Evolutionary conservation across 2,797 vertebrate species (phyloP).

Genomic region (Sarcoramphus papa): DNA sequence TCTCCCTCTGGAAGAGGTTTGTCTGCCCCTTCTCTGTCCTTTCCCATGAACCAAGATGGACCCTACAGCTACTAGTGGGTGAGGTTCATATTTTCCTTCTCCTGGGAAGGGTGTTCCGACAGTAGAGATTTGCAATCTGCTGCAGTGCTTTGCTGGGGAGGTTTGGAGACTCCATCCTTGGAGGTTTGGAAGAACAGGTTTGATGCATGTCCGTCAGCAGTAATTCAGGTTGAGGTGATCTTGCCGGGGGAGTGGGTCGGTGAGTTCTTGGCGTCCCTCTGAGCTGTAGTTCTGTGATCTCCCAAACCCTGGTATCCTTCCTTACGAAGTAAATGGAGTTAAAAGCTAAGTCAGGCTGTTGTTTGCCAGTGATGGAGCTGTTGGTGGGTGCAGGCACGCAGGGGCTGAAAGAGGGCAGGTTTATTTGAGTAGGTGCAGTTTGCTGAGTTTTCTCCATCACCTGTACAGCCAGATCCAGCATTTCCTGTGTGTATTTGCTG

Average conservation of each 20-base stretch:
- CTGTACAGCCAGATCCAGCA: background rate
- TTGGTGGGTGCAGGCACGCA: background rate
- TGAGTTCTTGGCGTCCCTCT: background rate
- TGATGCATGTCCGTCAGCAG: background rate
- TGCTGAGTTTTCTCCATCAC: background rate
- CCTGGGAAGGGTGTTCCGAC: background rate
- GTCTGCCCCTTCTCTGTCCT: background rate
- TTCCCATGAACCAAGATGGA: background rate
- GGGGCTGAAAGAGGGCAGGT: background rate
- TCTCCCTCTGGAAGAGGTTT: background rate
- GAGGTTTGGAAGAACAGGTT: background rate
- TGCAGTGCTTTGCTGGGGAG: background rate
- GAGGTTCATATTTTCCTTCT: background rate
- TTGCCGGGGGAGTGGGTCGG: fast-evolving
- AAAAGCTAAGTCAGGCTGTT: background rate
- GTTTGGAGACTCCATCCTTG: background rate
- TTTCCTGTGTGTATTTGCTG: background rate
- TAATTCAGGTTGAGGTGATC: background rate
- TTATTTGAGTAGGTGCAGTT: background rate
- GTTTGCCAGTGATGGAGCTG: background rate
- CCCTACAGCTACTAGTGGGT: background rate
- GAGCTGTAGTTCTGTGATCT: background rate
- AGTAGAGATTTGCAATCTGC: background rate
- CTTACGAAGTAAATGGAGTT: background rate
- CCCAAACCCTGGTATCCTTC: background rate